Evolutionary conservation across 2,113 vertebrate species (phyloP).

Genomic region (Capra hircus): DNA sequence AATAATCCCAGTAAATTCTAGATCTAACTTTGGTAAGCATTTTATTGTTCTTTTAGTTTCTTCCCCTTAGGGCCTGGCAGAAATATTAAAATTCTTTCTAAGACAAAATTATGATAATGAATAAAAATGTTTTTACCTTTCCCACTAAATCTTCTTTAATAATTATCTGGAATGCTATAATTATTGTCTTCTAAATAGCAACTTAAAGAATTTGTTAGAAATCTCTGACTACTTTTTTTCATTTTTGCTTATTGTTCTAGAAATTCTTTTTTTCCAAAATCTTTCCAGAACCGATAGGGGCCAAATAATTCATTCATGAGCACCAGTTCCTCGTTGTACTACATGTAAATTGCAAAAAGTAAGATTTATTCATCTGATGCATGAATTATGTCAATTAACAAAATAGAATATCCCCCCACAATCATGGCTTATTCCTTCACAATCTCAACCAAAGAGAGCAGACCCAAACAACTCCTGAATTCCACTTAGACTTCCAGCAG

Average conservation of each 20-base stretch:
- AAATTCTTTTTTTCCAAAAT: neutral
- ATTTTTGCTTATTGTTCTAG: neutral
- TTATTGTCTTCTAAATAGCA: constrained; percentile 22
- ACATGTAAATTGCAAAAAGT: constrained; percentile 33
- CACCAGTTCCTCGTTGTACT: neutral
- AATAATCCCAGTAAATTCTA: constrained; percentile 30
- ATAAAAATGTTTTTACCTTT: constrained; percentile 37
- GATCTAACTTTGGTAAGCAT: neutral
- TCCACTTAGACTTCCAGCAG: neutral
- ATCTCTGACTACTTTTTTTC: neutral
- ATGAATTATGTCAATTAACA: neutral
- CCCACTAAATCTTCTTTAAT: constrained; percentile 33
- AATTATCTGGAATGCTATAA: constrained; percentile 35
- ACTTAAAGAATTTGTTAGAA: constrained; percentile 42
- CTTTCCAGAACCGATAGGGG: neutral
- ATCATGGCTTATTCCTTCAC: neutral
- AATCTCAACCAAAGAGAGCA: neutral
- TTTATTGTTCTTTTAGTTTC: constrained; percentile 30
- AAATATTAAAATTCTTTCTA: constrained; percentile 39
- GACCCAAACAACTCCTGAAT: neutral
- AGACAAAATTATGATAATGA: constrained; percentile 43
- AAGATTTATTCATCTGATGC: neutral
- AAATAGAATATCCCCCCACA: neutral
- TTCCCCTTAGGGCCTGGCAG: constrained; percentile 4
- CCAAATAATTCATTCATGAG: constrained; percentile 16